phyloP scores from a whole-genome alignment of 2,797 vertebrate genomes.

The Poecilia picta region DNA sequence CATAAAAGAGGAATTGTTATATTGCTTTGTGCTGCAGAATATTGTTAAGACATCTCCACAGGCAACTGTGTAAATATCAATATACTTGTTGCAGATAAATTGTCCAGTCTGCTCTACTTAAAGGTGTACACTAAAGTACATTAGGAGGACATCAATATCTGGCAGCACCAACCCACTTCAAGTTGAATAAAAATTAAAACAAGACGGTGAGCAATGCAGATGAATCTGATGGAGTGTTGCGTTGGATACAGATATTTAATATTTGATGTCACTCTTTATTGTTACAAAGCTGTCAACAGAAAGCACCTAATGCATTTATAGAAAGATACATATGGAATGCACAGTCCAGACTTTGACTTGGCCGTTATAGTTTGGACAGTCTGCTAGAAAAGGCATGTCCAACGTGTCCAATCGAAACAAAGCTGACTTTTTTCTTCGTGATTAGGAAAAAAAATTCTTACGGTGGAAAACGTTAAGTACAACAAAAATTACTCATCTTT shows the following conservation, averaged over 20 bases:
- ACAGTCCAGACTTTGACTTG: not conserved
- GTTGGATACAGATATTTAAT: not conserved
- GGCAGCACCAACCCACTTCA: constrained; percentile 3
- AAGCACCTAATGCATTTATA: not conserved
- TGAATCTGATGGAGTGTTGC: not conserved
- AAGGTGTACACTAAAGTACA: constrained; percentile 16
- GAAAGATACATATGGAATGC: not conserved
- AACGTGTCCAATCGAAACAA: not conserved
- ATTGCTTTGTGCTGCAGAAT: constrained; percentile 7
- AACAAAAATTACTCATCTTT: too few relatives aligned
- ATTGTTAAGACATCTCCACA: not conserved
- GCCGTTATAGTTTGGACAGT: not conserved
- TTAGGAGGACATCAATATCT: constrained; percentile 18
- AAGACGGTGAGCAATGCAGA: not conserved
- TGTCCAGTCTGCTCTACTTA: constrained; percentile 10
- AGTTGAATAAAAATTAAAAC: constrained; percentile 8
- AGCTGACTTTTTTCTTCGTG: too few relatives aligned
- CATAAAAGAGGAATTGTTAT: constrained; percentile 30
- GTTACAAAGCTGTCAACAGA: constrained; percentile 18
- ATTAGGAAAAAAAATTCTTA: too few relatives aligned
- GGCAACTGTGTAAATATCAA: constrained; percentile 13
- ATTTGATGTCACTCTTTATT: not conserved
- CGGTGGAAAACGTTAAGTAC: too few relatives aligned
- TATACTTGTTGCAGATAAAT: constrained; percentile 14
- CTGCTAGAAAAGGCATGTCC: not conserved